Evolutionary conservation across 1,140 invertebrate species (phyloP).

Genomic region (Heliconius congener): DNA sequence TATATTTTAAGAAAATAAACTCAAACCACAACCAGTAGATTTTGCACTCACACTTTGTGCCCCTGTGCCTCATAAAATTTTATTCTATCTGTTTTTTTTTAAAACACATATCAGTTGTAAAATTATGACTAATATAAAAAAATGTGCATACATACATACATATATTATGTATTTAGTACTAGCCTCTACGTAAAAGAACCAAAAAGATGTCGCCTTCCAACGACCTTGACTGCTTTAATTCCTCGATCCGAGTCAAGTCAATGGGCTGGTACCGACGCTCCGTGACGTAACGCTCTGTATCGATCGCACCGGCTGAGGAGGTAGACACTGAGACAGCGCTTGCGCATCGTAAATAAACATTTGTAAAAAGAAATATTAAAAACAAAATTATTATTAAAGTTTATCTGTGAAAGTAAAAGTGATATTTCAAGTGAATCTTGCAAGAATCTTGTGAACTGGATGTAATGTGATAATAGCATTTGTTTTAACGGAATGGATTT

Average conservation of each 20-base stretch:
- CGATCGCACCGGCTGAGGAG: slow-evolving; percentile 30
- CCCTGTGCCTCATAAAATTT: too few relatives aligned
- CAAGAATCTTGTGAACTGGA: neutral
- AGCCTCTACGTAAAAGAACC: neutral
- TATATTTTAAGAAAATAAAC: too few relatives aligned
- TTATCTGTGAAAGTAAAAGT: neutral
- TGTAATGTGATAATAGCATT: neutral
- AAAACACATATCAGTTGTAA: too few relatives aligned
- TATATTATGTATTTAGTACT: neutral
- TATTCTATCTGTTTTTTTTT: too few relatives aligned
- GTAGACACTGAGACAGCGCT: slow-evolving; percentile 27
- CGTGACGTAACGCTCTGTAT: slow-evolving; percentile 34
- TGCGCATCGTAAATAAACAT: slow-evolving; percentile 30
- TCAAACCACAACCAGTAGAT: too few relatives aligned
- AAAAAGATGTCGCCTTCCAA: slow-evolving; percentile 14
- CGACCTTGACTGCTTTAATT: slow-evolving; percentile 34
- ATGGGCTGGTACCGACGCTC: slow-evolving; percentile 20
- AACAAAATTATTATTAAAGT: neutral
- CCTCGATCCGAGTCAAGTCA: slow-evolving; percentile 34
- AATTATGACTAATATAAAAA: neutral
- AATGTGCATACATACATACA: too few relatives aligned
- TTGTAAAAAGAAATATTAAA: slow-evolving; percentile 15
- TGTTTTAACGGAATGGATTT: neutral
- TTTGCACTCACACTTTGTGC: too few relatives aligned
- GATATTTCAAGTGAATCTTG: neutral